Evolutionary conservation across 2,888 invertebrate species (phyloP).

Genomic region (Lymantria dispar): DNA sequence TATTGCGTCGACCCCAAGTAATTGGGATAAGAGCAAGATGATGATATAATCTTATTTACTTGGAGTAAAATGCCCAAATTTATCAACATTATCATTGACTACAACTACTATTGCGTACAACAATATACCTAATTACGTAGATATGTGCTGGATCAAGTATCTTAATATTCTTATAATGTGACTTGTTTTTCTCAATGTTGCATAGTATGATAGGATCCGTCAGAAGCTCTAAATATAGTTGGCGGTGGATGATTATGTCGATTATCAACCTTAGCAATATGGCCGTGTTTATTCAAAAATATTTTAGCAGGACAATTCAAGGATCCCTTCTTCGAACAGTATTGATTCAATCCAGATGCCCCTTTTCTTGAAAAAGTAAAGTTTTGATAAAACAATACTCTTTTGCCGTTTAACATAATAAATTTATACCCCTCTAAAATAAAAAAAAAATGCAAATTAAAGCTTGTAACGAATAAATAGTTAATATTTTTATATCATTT

Average conservation of each 20-base stretch:
- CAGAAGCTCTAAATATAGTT: background rate
- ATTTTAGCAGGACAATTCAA: conserved; percentile 5
- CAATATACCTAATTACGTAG: too few species aligned
- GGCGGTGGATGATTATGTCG: conserved; percentile 17
- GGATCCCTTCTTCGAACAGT: conserved; percentile 33
- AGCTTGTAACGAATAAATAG: background rate
- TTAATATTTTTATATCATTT: background rate
- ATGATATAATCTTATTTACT: too few species aligned
- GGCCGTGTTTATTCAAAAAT: background rate
- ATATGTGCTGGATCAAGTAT: too few species aligned
- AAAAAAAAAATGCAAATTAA: background rate
- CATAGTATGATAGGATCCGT: conserved; percentile 11
- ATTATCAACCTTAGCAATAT: conserved; percentile 1
- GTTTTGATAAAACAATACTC: conserved; percentile 1
- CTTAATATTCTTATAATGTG: too few species aligned
- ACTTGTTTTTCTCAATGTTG: too few species aligned
- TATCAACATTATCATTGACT: too few species aligned
- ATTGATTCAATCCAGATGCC: conserved; percentile 1
- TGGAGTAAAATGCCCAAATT: too few species aligned
- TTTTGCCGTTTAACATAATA: conserved; percentile 3
- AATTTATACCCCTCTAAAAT: conserved; percentile 1
- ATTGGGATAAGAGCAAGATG: too few species aligned
- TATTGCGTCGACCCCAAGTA: too few species aligned
- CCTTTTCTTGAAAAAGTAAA: conserved; percentile 7
- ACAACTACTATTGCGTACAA: too few species aligned